Percentiles rank a stretch among this genome's conserved stretches.
Evolutionary conservation across 2,888 invertebrate genomes (phyloP).

Genomic region (Cheilosia grossa): DNA sequence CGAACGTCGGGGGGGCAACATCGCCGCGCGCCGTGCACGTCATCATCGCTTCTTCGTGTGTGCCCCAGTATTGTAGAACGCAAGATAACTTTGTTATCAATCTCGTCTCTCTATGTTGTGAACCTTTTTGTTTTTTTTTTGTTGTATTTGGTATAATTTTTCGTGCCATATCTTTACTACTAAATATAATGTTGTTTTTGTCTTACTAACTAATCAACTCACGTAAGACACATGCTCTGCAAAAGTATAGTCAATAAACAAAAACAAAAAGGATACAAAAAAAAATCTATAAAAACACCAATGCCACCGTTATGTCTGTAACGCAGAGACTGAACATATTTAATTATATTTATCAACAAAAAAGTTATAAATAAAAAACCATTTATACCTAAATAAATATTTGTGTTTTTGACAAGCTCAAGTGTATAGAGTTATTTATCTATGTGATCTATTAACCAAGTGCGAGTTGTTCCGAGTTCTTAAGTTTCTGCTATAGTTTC

Average conservation of each 20-base stretch:
- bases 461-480: slow-evolving; percentile 50
- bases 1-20: slow-evolving; percentile 74
- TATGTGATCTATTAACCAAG: slow-evolving; percentile 23
- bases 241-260: slow-evolving; percentile 26
- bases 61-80: slow-evolving; percentile 62
- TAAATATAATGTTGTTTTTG: slow-evolving; percentile 1
- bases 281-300: slow-evolving; percentile 38
- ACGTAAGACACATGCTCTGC: slow-evolving; percentile 14
- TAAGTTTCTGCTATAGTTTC: slow-evolving; percentile 16
- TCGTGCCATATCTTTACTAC: background rate
- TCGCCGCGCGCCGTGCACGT: slow-evolving; percentile 71
- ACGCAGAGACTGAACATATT: slow-evolving; percentile 68
- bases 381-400: slow-evolving; percentile 72
- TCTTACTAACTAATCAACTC: slow-evolving; percentile 2
- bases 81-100: slow-evolving; percentile 69
- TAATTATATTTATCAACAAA: slow-evolving; percentile 57
- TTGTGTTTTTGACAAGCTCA: slow-evolving; percentile 54
- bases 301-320: slow-evolving; percentile 70
- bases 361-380: slow-evolving; percentile 39
- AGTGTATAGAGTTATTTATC: slow-evolving; percentile 44
- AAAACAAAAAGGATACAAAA: slow-evolving; percentile 12
- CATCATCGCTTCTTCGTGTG: slow-evolving; percentile 69
- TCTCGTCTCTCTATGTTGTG: slow-evolving; percentile 63
- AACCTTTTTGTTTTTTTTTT: slow-evolving; percentile 1
- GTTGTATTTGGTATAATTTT: background rate